Conservation (phyloP, 2,888 invertebrate genomes). For the Heliothis peltigera region DNA sequence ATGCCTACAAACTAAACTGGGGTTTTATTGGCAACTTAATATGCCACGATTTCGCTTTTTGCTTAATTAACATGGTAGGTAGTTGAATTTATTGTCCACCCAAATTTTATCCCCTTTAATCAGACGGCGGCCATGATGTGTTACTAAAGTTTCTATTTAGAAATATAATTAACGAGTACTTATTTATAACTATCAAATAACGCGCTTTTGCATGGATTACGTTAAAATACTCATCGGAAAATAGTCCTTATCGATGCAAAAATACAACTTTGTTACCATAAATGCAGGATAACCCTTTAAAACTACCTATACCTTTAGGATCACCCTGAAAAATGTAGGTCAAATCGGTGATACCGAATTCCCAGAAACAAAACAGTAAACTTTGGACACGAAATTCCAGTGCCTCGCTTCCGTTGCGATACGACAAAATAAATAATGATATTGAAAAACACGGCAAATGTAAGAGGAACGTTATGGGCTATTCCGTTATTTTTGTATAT, state of each 20-base stretch:
- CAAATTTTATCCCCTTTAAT: neutral
- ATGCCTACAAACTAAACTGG: conserved; percentile 13
- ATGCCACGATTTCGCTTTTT: conserved; percentile 16
- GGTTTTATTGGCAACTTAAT: conserved; percentile 15
- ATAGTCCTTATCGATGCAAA: neutral
- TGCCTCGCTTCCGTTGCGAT: conserved; percentile 12
- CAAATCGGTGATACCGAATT: conserved; percentile 22
- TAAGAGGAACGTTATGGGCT: conserved; percentile 17
- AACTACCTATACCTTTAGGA: conserved; percentile 29
- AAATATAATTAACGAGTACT: too few relatives aligned
- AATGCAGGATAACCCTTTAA: conserved; percentile 18
- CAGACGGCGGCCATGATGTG: neutral
- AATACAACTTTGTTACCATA: neutral
- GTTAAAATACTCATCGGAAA: too few relatives aligned
- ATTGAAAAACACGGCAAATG: conserved; percentile 34
- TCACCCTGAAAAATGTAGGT: conserved; percentile 34
- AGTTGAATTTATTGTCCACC: conserved; percentile 14
- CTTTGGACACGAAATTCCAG: conserved; percentile 13
- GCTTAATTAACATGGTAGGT: conserved; percentile 8
- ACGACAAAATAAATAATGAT: conserved; percentile 27
- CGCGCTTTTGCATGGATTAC: too few relatives aligned
- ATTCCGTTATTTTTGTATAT: conserved; percentile 39
- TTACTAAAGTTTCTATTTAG: too few relatives aligned
- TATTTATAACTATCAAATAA: too few relatives aligned
- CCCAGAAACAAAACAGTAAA: neutral